phyloP scores from a whole-genome alignment of 2,797 vertebrate genomes.

The Champsocephalus esox region DNA sequence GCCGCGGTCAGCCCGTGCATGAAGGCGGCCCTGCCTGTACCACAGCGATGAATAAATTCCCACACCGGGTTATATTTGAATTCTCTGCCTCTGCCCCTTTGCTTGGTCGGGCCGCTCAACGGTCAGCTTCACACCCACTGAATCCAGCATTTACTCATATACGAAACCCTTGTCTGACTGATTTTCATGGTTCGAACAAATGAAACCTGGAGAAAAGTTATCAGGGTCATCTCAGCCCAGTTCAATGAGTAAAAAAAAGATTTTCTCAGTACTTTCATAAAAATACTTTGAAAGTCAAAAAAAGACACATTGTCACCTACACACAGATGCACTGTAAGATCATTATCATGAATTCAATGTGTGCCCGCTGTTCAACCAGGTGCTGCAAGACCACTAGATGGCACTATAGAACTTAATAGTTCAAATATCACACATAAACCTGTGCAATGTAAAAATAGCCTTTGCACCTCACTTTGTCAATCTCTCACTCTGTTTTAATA shows the following conservation, averaged over 20 bases:
- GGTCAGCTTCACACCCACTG: slow-evolving; percentile 23
- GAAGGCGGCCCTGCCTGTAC: no score
- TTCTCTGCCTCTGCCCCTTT: no score
- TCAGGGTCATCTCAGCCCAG: background rate
- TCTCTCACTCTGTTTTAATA: background rate
- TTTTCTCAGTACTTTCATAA: background rate
- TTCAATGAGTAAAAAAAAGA: background rate
- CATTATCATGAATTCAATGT: background rate
- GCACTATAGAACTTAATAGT: slow-evolving; percentile 7
- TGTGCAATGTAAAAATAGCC: no score
- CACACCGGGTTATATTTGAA: no score
- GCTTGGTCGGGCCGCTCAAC: no score
- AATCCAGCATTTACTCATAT: slow-evolving; percentile 39
- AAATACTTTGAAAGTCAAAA: slow-evolving; percentile 26
- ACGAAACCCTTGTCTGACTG: slow-evolving; percentile 10
- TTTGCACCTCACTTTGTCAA: no score
- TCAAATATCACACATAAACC: background rate
- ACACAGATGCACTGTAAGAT: background rate
- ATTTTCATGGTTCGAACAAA: background rate
- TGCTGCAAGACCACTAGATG: slow-evolving; percentile 49
- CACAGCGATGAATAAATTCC: no score
- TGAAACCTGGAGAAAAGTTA: background rate
- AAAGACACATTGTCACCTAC: background rate
- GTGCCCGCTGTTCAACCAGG: background rate
- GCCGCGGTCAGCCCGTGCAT: no score